Conservation (phyloP, 23 tunicate species). For the Oikopleura albicans region DNA sequence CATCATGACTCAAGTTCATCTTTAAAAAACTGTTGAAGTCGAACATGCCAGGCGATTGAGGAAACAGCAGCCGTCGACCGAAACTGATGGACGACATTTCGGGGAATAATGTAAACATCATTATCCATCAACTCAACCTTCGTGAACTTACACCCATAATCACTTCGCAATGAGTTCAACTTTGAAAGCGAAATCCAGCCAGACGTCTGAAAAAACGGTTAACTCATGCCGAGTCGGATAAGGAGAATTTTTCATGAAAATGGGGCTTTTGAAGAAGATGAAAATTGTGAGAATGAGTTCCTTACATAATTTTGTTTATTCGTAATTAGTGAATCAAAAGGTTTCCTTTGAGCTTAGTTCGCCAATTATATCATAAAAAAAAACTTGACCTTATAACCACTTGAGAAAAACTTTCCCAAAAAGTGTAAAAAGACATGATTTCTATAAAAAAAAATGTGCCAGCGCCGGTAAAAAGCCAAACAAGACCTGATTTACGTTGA, state of each 20-base stretch:
- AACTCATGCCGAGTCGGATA: no score
- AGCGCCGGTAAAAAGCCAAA: neutral
- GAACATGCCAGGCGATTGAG: constrained; percentile 80
- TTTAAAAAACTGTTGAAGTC: constrained; percentile 34
- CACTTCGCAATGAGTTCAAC: constrained; percentile 58
- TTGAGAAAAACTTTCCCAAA: no score
- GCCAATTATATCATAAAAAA: neutral
- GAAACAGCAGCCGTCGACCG: constrained; percentile 65
- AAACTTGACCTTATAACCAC: no score
- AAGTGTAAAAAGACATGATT: no score
- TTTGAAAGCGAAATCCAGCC: constrained; percentile 22
- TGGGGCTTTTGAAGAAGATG: neutral
- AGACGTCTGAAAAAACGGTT: neutral
- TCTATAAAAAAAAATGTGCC: no score
- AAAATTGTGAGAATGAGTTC: neutral
- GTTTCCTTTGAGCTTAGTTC: no score
- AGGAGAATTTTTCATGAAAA: no score
- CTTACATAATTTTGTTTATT: neutral
- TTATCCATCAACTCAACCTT: constrained; percentile 52
- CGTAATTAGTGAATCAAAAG: no score
- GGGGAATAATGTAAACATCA: constrained; percentile 81
- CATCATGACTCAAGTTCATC: no score
- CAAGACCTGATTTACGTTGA: no score
- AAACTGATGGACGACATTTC: constrained; percentile 81
- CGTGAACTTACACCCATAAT: constrained; percentile 40